These are phyloP conservation scores for Clarias macrocephalus DNA, from an alignment of 2,113 vertebrate species.

Conservation along the genomic window DNA sequence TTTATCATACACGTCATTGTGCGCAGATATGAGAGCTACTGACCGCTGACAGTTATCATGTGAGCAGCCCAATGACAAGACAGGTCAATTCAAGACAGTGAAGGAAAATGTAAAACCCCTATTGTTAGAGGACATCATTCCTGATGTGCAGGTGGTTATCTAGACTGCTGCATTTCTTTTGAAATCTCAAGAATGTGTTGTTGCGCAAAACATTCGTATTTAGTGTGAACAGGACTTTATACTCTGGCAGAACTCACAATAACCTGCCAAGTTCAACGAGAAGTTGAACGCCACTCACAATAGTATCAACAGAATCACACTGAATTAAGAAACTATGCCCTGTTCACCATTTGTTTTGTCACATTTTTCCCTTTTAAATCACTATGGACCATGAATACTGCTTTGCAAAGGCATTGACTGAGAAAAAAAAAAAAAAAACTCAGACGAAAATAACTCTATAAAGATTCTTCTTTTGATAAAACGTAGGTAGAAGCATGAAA, in stretches of 20 bases:
- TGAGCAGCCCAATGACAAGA: neutral
- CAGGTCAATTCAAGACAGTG: neutral
- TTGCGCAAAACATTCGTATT: constrained; percentile 4
- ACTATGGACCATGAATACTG: constrained; percentile 60
- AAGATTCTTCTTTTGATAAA: constrained; percentile 11
- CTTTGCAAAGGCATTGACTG: constrained; percentile 56
- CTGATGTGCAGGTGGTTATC: neutral
- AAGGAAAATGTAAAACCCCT: neutral
- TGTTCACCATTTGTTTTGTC: constrained; percentile 57
- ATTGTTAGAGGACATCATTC: neutral
- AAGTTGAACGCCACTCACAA: constrained; percentile 42
- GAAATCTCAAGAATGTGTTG: neutral
- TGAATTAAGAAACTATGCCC: constrained; percentile 43
- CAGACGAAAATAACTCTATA: neutral
- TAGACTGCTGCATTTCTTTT: neutral
- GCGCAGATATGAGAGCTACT: neutral
- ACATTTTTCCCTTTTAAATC: constrained; percentile 58
- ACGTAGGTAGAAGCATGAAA: neutral
- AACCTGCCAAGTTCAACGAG: constrained; percentile 52
- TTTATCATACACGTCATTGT: neutral
- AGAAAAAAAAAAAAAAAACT: neutral
- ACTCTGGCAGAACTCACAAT: constrained; percentile 29
- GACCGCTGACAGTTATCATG: neutral
- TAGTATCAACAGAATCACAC: constrained; percentile 29
- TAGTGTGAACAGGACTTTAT: neutral